phyloP scores from a whole-genome alignment of 2,888 invertebrate species.

The Oligia latruncula region DNA sequence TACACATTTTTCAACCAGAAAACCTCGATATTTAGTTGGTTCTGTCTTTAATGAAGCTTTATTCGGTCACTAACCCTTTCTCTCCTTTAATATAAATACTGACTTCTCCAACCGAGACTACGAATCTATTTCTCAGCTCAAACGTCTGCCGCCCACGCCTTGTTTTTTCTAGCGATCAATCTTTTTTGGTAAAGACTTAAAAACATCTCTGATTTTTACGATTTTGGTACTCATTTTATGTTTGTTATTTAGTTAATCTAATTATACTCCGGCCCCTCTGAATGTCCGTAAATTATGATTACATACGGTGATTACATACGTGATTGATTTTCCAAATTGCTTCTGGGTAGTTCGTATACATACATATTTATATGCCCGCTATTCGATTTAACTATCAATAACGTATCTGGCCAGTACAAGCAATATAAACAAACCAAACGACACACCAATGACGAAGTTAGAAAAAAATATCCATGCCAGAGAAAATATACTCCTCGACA shows the following conservation, averaged over 20 bases:
- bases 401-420: conserved; percentile 25
- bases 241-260: conserved; percentile 29
- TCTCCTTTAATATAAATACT: conserved; percentile 37
- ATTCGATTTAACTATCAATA: conserved; percentile 25
- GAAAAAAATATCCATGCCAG: conserved; percentile 74
- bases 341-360: conserved; percentile 22
- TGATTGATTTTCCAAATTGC: conserved; percentile 33
- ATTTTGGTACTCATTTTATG: conserved; percentile 14
- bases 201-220: conserved; percentile 13
- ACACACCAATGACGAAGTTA: conserved; percentile 66
- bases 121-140: conserved; percentile 29
- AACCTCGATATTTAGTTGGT: conserved; percentile 25
- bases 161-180: conserved; percentile 33
- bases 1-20: conserved; percentile 26
- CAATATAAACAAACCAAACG: conserved; percentile 55
- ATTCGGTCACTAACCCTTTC: conserved; percentile 48
- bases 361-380: not conserved
- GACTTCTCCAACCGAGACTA: conserved; percentile 29
- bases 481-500: conserved; percentile 68
- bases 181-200: conserved; percentile 22
- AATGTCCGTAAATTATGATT: conserved; percentile 29
- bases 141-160: conserved; percentile 47
- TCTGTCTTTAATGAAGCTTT: conserved; percentile 29
- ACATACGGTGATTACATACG: conserved; percentile 17
- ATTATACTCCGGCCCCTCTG: conserved; percentile 24